Conservation (phyloP, 1,140 invertebrate species). For the Parapsyche elsis region DNA sequence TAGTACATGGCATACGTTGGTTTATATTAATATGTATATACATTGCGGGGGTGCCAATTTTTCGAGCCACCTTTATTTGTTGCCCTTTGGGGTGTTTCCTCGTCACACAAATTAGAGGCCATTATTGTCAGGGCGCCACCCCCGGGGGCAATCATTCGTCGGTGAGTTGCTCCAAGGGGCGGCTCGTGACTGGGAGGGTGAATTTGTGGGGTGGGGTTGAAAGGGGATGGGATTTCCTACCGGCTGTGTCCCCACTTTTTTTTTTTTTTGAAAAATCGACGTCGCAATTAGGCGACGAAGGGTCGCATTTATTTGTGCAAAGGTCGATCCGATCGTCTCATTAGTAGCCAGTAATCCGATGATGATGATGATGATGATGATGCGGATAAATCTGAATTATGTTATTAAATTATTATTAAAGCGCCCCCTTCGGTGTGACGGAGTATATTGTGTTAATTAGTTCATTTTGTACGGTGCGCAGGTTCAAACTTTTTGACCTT, state of each 20-base stretch:
- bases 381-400: too few species aligned
- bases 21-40: not conserved
- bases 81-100: conserved; percentile 42
- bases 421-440: too few species aligned
- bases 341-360: not conserved
- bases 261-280: not conserved
- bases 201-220: not conserved
- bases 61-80: conserved; percentile 34
- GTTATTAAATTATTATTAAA: too few species aligned
- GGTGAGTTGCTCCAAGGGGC: not conserved
- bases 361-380: too few species aligned
- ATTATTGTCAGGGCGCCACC: conserved; percentile 28
- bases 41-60: not conserved
- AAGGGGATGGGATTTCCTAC: not conserved
- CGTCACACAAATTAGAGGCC: conserved; percentile 44
- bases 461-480: too few species aligned
- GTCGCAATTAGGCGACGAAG: conserved; percentile 5
- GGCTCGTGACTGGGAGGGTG: too few species aligned
- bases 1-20: not conserved
- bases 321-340: not conserved
- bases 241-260: not conserved
- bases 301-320: not conserved
- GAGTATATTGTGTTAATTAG: too few species aligned
- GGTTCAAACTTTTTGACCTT: too few species aligned
- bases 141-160: conserved; percentile 22